Conservation (phyloP, 2,113 vertebrate species). For the Odocoileus hemionus region DNA sequence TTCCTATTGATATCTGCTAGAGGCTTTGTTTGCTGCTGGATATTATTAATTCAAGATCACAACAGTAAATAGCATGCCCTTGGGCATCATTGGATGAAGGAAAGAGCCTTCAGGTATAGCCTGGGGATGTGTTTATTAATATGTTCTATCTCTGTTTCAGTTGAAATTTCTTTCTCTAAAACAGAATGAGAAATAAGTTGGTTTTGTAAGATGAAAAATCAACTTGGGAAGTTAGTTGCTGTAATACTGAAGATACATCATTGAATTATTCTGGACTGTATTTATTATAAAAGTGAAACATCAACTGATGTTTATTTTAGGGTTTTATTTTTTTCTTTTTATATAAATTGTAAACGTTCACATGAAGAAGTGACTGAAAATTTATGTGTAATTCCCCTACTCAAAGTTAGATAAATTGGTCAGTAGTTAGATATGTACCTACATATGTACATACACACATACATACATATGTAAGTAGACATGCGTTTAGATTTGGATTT, state of each 20-base stretch:
- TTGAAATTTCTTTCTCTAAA: background rate
- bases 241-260: background rate
- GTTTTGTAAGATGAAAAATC: background rate
- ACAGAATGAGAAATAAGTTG: background rate
- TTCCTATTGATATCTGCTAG: background rate
- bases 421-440: too few relatives aligned
- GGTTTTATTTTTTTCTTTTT: background rate
- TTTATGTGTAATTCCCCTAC: background rate
- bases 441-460: accelerated
- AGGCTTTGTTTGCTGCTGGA: background rate
- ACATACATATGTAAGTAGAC: background rate
- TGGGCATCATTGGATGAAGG: background rate
- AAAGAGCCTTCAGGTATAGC: background rate
- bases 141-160: background rate
- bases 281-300: background rate
- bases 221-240: background rate
- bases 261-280: background rate
- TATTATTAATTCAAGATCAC: background rate
- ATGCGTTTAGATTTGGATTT: background rate
- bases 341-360: background rate
- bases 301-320: background rate
- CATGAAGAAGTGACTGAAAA: background rate
- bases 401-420: background rate
- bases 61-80: background rate
- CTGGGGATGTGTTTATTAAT: background rate